Evolutionary conservation across 2,113 vertebrate genomes (phyloP), one percentile per base, ranked within the genome.

Genomic region (Cheirogaleus medius): DNA sequence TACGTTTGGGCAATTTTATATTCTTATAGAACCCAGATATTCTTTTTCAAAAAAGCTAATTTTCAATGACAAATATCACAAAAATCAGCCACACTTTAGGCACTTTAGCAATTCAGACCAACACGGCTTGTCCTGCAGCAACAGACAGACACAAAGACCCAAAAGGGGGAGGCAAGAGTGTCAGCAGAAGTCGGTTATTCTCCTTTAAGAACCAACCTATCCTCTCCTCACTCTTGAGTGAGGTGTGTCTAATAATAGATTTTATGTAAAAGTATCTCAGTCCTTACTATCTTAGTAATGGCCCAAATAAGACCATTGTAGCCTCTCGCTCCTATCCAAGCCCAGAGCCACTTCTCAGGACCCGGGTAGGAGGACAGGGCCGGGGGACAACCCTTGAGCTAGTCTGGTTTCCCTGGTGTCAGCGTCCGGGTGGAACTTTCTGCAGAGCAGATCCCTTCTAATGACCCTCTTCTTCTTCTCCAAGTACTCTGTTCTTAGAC

Each of bases 141-240:
- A 17, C 1, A 52, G 34, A 76, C 49, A 73, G 76, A 56, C 56
- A 68, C n/a, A 18, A 27, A 58, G 44, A 21, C 8, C 80, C 77
- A 42, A 0, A 29, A 8, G 0, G 29, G 0, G 49, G 78, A 66
- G 56, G 23, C 15, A 0, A 4, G 6, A 5, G 27, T 0, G 1
- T 54, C 76, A 17, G 15, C 74, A 63, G 21, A 58, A 8, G 12
- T 32, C 1, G 9, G 25, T 29, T 2, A 6, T 6, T 8, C 11
- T 18, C 17, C 20, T 5, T 12, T 7, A 8, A 20, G 6, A 34
- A 9, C 1, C 69, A 9, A 0, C 10, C 12, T 0, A 12, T 42
- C 23, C 37, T 68, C 52, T 15, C 23, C 25, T 29, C 34, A 17
- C 13, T 18, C 13, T 11, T 1, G 7, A 56, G 39, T 18, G 8